phyloP scores from a whole-genome alignment of 2,113 vertebrate species.

The Argyrosomus japonicus region DNA sequence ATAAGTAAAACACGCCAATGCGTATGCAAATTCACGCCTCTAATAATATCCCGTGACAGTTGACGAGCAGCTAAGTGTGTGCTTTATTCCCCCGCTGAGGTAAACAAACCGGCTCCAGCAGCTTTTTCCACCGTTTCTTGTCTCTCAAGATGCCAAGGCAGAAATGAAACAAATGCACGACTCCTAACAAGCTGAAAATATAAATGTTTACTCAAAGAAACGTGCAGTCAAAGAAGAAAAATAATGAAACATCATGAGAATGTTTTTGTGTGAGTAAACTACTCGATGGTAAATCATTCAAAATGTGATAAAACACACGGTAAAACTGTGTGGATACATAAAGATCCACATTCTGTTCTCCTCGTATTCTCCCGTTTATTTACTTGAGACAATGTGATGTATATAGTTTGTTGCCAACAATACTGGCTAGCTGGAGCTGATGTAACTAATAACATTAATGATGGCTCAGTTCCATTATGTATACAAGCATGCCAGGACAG shows the following conservation, averaged over 20 bases:
- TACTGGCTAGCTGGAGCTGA: neutral
- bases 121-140: constrained; percentile 10
- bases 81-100: neutral
- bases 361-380: neutral
- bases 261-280: no score
- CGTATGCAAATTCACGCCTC: neutral
- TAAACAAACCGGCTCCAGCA: constrained; percentile 25
- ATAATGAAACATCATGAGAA: neutral
- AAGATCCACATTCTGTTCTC: neutral
- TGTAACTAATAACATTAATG: neutral
- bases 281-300: no score
- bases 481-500: neutral
- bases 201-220: neutral
- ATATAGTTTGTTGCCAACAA: neutral
- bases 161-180: constrained; percentile 17
- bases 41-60: neutral
- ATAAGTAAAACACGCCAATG: neutral
- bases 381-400: neutral
- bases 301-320: neutral
- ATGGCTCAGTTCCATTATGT: neutral
- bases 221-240: neutral
- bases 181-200: constrained; percentile 1
- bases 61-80: neutral
- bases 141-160: constrained; percentile 5
- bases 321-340: neutral